These are phyloP conservation scores for Xanthorhoe designata DNA, from an alignment of 2,888 invertebrate genomes.

Conservation along the genomic window DNA sequence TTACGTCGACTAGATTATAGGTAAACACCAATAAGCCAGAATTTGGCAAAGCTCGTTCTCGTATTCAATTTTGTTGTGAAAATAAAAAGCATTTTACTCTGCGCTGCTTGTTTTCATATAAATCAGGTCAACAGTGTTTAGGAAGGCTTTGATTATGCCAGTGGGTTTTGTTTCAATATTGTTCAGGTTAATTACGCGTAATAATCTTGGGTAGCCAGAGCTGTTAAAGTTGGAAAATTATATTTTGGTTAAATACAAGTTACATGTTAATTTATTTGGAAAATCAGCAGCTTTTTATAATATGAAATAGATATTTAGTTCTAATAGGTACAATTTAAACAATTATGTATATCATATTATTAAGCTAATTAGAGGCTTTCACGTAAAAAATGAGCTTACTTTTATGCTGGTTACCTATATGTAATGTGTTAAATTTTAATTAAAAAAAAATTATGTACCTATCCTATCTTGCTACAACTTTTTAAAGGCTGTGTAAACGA, in stretches of 20 bases:
- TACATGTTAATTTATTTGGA: background rate
- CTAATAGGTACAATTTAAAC: too few relatives aligned
- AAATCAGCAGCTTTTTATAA: too few relatives aligned
- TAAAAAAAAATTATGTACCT: too few relatives aligned
- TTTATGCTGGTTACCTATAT: too few relatives aligned
- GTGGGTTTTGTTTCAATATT: conserved; percentile 26
- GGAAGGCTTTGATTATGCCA: conserved; percentile 5
- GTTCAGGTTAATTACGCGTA: conserved; percentile 7
- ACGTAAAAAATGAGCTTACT: too few relatives aligned
- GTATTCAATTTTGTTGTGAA: conserved; percentile 33
- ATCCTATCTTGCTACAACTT: too few relatives aligned
- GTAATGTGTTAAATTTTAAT: too few relatives aligned
- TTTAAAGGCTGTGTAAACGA: too few relatives aligned
- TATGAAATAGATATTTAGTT: too few relatives aligned
- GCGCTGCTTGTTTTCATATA: conserved; percentile 26
- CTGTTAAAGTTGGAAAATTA: background rate
- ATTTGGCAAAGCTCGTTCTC: conserved; percentile 34
- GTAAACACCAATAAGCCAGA: conserved; percentile 33
- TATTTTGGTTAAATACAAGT: background rate
- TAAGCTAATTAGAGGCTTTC: too few relatives aligned
- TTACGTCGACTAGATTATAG: conserved; percentile 34
- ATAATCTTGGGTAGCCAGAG: background rate
- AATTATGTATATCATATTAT: too few relatives aligned
- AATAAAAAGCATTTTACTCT: conserved; percentile 37
- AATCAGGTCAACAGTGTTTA: conserved; percentile 25